These are phyloP conservation scores for Dicerorhinus sumatrensis DNA, from an alignment of 2,113 vertebrate species.

Conservation along the genomic window DNA sequence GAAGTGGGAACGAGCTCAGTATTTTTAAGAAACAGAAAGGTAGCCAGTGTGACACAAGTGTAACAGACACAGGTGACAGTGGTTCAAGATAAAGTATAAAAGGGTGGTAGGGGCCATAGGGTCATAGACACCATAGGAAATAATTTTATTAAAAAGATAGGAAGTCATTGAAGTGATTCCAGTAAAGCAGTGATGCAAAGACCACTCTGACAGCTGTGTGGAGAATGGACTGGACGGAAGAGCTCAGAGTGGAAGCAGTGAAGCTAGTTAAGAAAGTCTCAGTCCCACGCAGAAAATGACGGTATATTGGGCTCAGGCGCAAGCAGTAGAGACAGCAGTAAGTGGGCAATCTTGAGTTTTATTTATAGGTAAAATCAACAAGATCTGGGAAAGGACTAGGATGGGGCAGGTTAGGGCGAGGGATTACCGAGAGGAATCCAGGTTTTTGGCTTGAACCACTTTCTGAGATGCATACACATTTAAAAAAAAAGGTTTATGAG, in stretches of 20 bases:
- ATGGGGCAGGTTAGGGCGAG: neutral
- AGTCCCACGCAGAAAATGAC: neutral
- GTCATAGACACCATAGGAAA: neutral
- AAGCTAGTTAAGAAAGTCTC: neutral
- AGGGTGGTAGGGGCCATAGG: neutral
- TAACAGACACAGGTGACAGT: neutral
- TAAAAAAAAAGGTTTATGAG: neutral
- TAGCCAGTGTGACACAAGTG: neutral
- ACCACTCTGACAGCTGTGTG: neutral
- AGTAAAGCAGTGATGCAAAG: constrained; percentile 10
- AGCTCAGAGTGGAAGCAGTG: neutral
- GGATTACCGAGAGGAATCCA: neutral
- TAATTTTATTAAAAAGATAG: neutral
- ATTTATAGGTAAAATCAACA: neutral
- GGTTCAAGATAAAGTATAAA: neutral
- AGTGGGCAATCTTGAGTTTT: neutral
- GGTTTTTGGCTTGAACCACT: neutral
- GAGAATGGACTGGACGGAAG: neutral
- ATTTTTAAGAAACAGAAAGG: neutral
- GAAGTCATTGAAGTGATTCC: neutral
- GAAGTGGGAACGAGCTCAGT: neutral
- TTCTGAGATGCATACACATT: neutral
- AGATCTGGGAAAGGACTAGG: neutral
- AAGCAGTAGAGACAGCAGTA: neutral
- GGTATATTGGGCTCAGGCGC: too few relatives aligned